Percentiles rank a stretch among this genome's conserved stretches.
Conservation (phyloP, 2,797 vertebrate genomes). For the Anguilla marmorata region DNA sequence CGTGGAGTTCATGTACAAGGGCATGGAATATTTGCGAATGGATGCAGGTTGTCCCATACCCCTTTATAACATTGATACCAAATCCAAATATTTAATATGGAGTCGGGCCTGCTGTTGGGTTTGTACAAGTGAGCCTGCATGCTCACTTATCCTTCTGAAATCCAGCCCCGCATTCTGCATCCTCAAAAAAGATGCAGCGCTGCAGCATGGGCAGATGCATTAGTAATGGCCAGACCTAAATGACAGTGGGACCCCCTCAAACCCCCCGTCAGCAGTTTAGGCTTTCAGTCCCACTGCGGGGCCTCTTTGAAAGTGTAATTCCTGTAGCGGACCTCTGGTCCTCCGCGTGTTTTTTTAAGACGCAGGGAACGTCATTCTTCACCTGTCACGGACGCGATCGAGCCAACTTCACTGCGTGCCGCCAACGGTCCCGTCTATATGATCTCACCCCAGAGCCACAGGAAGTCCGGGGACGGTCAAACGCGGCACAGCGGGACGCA, state of each 20-base stretch:
- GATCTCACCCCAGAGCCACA: not conserved
- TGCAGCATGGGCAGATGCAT: not conserved
- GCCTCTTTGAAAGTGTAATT: slow-evolving; percentile 5
- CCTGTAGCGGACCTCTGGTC: not conserved
- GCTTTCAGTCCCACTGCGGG: slow-evolving; percentile 1
- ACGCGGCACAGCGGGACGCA: not conserved
- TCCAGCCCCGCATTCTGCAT: not conserved
- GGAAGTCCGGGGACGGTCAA: not conserved
- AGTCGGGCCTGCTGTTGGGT: not conserved
- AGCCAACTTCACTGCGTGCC: not conserved
- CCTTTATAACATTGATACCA: not conserved
- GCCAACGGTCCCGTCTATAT: slow-evolving; percentile 1
- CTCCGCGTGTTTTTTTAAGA: slow-evolving; percentile 25
- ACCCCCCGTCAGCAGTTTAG: not conserved
- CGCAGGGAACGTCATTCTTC: not conserved
- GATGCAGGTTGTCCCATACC: too few relatives aligned
- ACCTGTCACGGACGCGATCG: not conserved
- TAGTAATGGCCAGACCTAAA: not conserved
- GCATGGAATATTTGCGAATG: not conserved
- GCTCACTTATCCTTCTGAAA: not conserved
- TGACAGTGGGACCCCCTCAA: not conserved
- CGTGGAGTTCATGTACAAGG: not conserved
- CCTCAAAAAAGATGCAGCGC: not conserved
- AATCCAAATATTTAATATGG: not conserved
- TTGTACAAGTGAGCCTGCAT: not conserved